phyloP scores from a whole-genome alignment of 2,797 vertebrate species.

The Propithecus perrieri region DNA sequence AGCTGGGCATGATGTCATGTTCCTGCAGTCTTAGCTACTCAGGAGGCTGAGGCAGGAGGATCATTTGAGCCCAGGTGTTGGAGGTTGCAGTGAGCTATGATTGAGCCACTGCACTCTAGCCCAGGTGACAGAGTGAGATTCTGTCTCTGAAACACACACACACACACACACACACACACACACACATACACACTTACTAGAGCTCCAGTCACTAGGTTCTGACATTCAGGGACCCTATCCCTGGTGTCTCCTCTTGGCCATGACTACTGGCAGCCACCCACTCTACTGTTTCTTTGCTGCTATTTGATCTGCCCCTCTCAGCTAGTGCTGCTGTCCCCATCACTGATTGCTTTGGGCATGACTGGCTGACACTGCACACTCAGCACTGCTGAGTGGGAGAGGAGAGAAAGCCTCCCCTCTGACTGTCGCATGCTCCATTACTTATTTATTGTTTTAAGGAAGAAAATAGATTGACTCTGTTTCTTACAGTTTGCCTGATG shows the following conservation, averaged over 20 bases:
- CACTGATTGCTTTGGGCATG: not conserved
- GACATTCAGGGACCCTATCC: not conserved
- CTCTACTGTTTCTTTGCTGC: not conserved
- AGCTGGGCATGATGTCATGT: not conserved
- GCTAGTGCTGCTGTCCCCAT: not conserved
- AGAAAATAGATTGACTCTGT: not conserved
- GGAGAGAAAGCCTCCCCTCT: not conserved
- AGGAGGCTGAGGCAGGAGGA: not conserved
- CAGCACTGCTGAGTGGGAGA: not conserved
- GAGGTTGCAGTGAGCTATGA: not conserved
- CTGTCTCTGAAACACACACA: not conserved
- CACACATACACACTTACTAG: not conserved
- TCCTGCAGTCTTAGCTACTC: not conserved
- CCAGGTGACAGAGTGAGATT: not conserved
- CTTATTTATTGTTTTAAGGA: not conserved
- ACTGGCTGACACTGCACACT: rapidly evolving
- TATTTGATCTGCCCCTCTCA: not conserved
- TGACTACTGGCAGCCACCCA: not conserved
- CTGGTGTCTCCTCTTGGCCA: not conserved
- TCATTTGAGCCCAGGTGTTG: not conserved
- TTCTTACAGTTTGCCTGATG: not conserved
- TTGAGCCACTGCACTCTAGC: not conserved
- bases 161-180: not conserved
- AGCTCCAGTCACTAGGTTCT: not conserved
- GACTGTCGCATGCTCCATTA: not conserved